A percentile compares a stretch with the other conserved stretches of the same genome.
phyloP scores from a whole-genome alignment of 2,797 vertebrate species.

The Scomberomorus guttatus region DNA sequence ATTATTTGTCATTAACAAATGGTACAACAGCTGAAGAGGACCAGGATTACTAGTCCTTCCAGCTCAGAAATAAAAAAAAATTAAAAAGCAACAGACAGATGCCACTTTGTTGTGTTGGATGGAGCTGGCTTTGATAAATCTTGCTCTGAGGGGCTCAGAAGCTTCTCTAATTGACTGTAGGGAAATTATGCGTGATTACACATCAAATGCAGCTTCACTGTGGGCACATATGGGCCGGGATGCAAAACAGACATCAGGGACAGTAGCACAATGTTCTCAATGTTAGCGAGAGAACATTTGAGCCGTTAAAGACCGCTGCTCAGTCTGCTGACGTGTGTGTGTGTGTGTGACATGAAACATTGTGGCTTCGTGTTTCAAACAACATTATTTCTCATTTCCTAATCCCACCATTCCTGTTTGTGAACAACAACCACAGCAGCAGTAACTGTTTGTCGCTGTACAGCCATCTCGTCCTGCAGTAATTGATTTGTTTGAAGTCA shows the following conservation, averaged over 20 bases:
- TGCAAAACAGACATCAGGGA: background rate
- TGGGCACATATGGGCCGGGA: constrained; percentile 6
- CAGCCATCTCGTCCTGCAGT: constrained; percentile 26
- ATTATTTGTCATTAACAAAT: constrained; percentile 57
- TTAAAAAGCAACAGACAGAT: constrained; percentile 19
- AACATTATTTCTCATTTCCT: constrained; percentile 25
- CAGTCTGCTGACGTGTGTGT: constrained; percentile 5
- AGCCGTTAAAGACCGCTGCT: background rate
- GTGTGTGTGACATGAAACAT: constrained; percentile 8
- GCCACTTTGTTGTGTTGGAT: constrained; percentile 12
- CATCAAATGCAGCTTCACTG: constrained; percentile 20
- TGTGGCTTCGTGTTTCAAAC: constrained; percentile 12
- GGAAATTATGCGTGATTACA: constrained; percentile 47
- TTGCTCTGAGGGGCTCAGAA: constrained; percentile 41
- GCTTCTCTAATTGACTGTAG: constrained; percentile 51
- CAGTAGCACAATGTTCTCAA: constrained; percentile 9
- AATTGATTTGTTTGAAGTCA: constrained; percentile 75
- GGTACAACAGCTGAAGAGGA: constrained; percentile 45
- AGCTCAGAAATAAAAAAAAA: background rate
- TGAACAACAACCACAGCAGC: background rate
- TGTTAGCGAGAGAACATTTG: background rate
- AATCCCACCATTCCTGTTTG: constrained; percentile 13
- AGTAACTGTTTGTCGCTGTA: background rate
- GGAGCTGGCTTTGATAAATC: constrained; percentile 29
- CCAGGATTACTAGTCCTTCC: constrained; percentile 34